These are phyloP conservation scores for Equus przewalskii DNA, from an alignment of 2,113 vertebrate genomes.

Conservation along the genomic window DNA sequence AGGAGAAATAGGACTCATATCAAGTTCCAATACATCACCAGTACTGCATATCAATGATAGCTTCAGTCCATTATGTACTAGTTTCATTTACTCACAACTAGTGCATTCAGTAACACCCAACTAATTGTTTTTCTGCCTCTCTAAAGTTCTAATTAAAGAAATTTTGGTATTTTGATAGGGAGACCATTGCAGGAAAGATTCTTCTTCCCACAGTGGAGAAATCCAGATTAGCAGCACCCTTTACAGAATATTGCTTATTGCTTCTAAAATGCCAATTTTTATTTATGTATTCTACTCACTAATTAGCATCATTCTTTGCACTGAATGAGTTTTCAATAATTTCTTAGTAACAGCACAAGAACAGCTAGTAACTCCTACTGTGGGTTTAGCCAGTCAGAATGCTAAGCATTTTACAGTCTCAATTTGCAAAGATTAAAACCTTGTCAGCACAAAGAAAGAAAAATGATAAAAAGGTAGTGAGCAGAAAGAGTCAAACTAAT, in stretches of 20 bases:
- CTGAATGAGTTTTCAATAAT: conserved; percentile 6
- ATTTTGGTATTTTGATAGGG: background rate
- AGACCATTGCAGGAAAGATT: background rate
- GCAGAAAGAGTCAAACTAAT: background rate
- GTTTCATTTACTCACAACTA: conserved; percentile 47
- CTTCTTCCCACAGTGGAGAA: background rate
- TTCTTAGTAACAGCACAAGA: background rate
- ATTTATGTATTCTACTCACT: background rate
- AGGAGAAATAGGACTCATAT: background rate
- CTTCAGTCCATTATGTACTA: background rate
- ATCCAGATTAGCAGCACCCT: background rate
- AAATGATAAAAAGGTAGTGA: background rate
- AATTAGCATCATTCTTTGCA: background rate
- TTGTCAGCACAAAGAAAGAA: background rate
- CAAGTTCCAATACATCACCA: background rate
- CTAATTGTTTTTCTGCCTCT: background rate
- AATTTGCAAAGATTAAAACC: background rate
- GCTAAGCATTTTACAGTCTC: conserved; percentile 4
- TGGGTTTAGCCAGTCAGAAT: background rate
- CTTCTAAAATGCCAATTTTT: background rate
- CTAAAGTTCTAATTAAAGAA: conserved; percentile 51
- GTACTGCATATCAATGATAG: background rate
- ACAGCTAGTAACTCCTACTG: background rate
- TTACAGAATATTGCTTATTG: background rate
- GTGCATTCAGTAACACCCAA: background rate